Percentiles rank a stretch among this genome's conserved stretches.
These are phyloP conservation scores for Hemibagrus guttatus DNA, from an alignment of 2,797 vertebrate species.

Conservation along the genomic window DNA sequence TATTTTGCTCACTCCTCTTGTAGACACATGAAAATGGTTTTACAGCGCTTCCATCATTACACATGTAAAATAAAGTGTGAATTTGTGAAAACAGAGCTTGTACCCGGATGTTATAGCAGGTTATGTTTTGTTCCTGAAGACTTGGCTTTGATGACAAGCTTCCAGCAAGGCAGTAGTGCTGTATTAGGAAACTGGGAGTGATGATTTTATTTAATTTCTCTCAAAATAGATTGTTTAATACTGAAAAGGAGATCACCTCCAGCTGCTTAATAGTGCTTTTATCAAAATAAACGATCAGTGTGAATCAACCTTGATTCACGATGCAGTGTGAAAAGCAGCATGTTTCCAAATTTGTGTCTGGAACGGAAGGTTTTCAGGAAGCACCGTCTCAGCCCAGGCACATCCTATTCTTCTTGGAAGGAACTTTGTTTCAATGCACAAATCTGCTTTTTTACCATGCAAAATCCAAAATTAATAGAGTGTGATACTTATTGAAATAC, in stretches of 20 bases:
- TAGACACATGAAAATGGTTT: neutral
- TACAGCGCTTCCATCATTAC: too few relatives aligned
- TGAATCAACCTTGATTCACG: too few relatives aligned
- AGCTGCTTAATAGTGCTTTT: neutral
- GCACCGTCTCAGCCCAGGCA: constrained; percentile 20
- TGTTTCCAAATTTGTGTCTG: constrained; percentile 28
- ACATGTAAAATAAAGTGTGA: neutral
- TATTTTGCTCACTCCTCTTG: neutral
- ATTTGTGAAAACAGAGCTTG: neutral
- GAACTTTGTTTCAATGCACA: constrained; percentile 25
- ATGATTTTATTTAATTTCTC: neutral
- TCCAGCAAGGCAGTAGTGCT: neutral
- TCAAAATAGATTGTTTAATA: neutral
- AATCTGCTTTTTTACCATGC: neutral
- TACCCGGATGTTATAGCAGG: neutral
- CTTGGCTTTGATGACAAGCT: neutral
- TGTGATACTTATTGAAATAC: neutral
- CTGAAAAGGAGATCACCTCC: neutral
- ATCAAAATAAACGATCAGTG: neutral
- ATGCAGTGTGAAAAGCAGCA: neutral
- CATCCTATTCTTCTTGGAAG: constrained; percentile 42
- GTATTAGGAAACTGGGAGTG: neutral
- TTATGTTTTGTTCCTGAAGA: neutral
- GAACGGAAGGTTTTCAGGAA: constrained; percentile 49
- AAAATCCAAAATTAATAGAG: neutral